Evolutionary conservation across 2,797 vertebrate genomes (phyloP).

Genomic region (Sphenopsis melanotis): DNA sequence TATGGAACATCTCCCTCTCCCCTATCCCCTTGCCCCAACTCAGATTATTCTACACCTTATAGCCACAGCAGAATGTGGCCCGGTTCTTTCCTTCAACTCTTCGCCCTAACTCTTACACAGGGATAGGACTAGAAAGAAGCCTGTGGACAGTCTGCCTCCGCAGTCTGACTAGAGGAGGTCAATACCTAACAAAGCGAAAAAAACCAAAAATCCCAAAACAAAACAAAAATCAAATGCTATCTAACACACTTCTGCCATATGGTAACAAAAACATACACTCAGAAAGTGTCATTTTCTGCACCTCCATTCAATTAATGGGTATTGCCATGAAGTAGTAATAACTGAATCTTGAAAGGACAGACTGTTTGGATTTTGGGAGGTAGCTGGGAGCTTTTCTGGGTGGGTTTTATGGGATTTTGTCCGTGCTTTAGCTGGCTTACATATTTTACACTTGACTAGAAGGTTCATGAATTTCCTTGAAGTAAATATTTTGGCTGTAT

Average conservation of each 20-base stretch:
- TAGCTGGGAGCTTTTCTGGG: not conserved
- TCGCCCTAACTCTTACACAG: not conserved
- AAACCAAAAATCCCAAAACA: not conserved
- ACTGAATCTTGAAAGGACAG: not conserved
- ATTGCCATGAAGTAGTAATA: not conserved
- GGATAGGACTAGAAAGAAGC: not conserved
- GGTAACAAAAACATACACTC: not conserved
- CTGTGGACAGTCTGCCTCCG: not conserved
- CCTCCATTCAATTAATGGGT: not conserved
- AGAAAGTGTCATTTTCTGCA: not conserved
- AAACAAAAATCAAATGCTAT: not conserved
- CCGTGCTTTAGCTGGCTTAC: not conserved
- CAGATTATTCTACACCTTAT: not conserved
- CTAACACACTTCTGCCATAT: not conserved
- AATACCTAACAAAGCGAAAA: not conserved
- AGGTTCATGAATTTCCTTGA: not conserved
- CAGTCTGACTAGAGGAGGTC: not conserved
- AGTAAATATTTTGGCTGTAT: not conserved
- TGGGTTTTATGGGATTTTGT: not conserved
- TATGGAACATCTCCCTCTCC: not conserved
- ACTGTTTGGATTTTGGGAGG: not conserved
- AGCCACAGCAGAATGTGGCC: not conserved
- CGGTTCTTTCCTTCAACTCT: not conserved
- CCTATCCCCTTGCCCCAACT: not conserved
- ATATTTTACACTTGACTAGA: not conserved